These are phyloP conservation scores for Ophiothrix spiculata DNA, from an alignment of 35 echinoderm and acorn worm species.

Conservation along the genomic window DNA sequence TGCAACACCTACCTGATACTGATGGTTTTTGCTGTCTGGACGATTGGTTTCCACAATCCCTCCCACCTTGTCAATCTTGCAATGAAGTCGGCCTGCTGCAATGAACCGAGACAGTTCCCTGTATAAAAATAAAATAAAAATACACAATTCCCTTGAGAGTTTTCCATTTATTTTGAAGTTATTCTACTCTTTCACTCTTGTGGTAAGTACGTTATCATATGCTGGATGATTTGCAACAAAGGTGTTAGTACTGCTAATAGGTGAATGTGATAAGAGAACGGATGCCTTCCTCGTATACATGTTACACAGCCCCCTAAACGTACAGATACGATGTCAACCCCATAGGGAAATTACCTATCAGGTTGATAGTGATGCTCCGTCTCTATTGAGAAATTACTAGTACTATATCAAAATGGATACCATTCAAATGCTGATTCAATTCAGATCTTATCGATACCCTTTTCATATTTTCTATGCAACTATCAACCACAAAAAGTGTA, in stretches of 20 bases:
- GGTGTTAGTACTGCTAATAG: neutral
- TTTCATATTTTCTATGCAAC: neutral
- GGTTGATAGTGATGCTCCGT: neutral
- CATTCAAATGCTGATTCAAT: conserved; percentile 9
- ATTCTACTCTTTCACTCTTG: neutral
- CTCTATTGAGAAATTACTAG: neutral
- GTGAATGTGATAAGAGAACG: neutral
- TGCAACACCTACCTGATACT: conserved; percentile 79
- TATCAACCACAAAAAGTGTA: conserved; percentile 2
- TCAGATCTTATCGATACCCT: conserved; percentile 9
- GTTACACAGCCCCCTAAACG: neutral
- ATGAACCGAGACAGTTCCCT: conserved; percentile 96
- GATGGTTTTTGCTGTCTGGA: conserved; percentile 98
- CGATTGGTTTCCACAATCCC: conserved; percentile 97
- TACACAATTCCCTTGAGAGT: neutral
- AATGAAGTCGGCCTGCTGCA: conserved; percentile 93
- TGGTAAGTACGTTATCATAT: neutral
- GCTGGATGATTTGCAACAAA: neutral
- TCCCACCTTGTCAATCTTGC: conserved; percentile 99
- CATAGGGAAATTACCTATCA: conserved; percentile 6
- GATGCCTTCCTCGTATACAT: neutral
- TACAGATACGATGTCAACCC: neutral
- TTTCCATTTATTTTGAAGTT: neutral
- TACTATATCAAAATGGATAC: neutral
- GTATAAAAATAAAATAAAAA: neutral